A percentile compares a stretch with the other conserved stretches of the same genome.
Conservation (phyloP, 1,140 invertebrate species). For the Aphelenchoides avenae region DNA sequence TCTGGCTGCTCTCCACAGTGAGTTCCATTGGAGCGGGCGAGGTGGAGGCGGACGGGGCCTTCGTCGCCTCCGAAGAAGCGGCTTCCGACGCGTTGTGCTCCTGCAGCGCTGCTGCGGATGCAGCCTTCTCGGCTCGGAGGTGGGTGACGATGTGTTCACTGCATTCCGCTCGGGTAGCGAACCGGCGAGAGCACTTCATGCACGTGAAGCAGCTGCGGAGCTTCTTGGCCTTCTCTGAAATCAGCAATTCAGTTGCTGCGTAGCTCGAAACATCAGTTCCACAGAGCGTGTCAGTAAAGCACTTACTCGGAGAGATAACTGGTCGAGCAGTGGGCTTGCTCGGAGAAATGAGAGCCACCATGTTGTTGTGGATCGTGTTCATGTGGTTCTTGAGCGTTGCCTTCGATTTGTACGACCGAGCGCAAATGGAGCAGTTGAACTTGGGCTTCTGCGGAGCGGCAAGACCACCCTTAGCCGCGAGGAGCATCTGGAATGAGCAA, state of each 20-base stretch:
- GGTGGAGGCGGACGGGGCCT: neutral
- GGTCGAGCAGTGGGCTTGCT: slow-evolving; percentile 25
- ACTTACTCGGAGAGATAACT: slow-evolving; percentile 30
- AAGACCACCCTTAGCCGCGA: too few species aligned
- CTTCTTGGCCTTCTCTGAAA: slow-evolving; percentile 34
- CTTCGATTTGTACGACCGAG: slow-evolving; percentile 15
- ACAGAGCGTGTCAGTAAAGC: neutral
- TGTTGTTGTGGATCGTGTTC: slow-evolving; percentile 22
- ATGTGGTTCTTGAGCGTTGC: slow-evolving; percentile 16
- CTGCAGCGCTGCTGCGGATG: neutral
- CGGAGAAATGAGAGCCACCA: slow-evolving; percentile 25
- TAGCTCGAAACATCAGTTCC: neutral
- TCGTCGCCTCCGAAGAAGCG: neutral
- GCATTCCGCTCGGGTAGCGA: slow-evolving; percentile 15
- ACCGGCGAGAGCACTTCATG: slow-evolving; percentile 22
- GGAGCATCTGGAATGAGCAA: too few species aligned
- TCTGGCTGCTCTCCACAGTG: neutral
- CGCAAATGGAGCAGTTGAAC: slow-evolving; percentile 16
- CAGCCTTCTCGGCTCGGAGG: slow-evolving; percentile 5
- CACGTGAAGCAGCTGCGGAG: slow-evolving; percentile 24
- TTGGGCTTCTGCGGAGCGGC: too few species aligned
- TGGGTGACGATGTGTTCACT: slow-evolving; percentile 11
- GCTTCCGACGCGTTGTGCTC: neutral
- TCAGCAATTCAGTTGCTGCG: slow-evolving; percentile 2
- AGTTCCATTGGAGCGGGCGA: slow-evolving; percentile 3